A percentile compares a stretch with the other conserved stretches of the same genome.
phyloP scores from a whole-genome alignment of 2,113 vertebrate genomes.

The Manacus vitellinus region DNA sequence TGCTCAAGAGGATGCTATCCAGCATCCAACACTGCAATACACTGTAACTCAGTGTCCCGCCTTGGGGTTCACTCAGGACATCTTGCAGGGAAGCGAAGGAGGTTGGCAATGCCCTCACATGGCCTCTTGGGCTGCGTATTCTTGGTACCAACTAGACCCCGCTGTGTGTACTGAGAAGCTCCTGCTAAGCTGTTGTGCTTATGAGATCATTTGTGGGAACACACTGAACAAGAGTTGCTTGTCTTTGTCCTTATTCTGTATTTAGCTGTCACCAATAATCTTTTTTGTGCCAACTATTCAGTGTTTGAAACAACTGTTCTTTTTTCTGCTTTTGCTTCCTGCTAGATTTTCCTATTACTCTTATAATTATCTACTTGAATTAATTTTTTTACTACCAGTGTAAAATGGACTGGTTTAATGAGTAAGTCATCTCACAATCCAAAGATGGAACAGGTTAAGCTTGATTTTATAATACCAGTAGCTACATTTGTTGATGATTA shows the following conservation, averaged over 20 bases:
- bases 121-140: not conserved
- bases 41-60: not conserved
- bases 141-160: not conserved
- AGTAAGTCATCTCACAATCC: not conserved
- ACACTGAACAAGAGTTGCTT: not conserved
- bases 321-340: slow-evolving; percentile 16
- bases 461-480: not conserved
- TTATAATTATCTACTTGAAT: not conserved
- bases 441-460: not conserved
- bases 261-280: not conserved
- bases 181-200: not conserved
- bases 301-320: not conserved
- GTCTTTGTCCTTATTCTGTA: not conserved
- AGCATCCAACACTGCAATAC: not conserved
- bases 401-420: not conserved
- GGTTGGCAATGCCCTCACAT: not conserved
- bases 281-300: not conserved
- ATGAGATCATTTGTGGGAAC: not conserved
- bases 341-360: slow-evolving; percentile 5
- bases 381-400: not conserved
- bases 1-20: not conserved
- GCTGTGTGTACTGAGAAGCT: not conserved
- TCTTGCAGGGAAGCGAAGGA: rapidly evolving
- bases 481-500: not conserved
- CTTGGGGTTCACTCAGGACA: not conserved